phyloP scores from a whole-genome alignment of 2,797 vertebrate genomes.

The Cryptoprocta ferox region DNA sequence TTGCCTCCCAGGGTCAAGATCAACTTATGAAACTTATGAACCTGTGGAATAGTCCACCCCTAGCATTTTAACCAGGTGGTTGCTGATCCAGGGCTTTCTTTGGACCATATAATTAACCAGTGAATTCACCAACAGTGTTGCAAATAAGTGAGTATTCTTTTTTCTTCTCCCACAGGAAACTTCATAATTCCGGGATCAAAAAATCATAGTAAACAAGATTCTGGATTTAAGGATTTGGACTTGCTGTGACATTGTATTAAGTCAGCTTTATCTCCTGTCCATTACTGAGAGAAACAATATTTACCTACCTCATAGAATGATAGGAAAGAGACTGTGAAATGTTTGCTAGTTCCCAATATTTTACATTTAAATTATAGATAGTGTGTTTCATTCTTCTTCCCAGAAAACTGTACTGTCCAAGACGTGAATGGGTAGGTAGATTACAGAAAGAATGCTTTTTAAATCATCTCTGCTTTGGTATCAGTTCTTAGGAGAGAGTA shows the following conservation, averaged over 20 bases:
- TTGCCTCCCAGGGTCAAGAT: not conserved
- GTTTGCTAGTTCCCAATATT: not conserved
- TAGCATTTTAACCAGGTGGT: not conserved
- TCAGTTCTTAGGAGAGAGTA: not conserved
- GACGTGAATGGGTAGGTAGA: not conserved
- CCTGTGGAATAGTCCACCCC: not conserved
- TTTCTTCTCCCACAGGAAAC: not conserved
- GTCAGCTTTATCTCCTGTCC: not conserved
- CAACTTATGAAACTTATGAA: not conserved
- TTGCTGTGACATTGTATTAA: not conserved
- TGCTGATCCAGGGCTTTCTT: not conserved
- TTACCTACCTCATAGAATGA: not conserved
- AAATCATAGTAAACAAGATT: not conserved
- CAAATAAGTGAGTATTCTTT: not conserved
- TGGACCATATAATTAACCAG: not conserved
- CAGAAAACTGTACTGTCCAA: not conserved
- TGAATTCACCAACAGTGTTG: not conserved
- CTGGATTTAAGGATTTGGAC: not conserved
- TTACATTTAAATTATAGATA: slow-evolving; percentile 9
- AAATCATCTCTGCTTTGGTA: not conserved
- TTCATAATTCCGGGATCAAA: not conserved
- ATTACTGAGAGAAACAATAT: not conserved
- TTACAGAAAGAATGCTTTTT: not conserved
- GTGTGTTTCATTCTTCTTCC: not conserved
- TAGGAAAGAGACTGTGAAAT: not conserved